Evolutionary conservation across 2,888 invertebrate genomes (phyloP), one percentile per base, ranked within the genome.

Genomic region (Ennomos fuscantarius): DNA sequence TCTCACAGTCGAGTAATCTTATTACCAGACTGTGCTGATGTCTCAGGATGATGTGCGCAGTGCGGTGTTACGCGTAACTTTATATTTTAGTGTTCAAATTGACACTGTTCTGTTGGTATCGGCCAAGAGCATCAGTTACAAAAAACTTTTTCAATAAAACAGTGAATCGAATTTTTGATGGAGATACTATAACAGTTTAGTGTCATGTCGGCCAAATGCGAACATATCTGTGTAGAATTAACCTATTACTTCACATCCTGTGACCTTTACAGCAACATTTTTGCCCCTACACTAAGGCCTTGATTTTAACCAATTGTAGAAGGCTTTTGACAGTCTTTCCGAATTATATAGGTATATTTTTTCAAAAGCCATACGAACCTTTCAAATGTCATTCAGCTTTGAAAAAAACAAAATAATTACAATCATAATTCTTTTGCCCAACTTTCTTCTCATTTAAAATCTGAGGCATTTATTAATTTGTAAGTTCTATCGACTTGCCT

Each of bases 401-500:
- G 10, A 33, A 37, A 35, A 24, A 39, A 36, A 43, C n/a, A 13
- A 13, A 51, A 41, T 41, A 51, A 41, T 40, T 35, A n/a, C 33
- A n/a, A 6, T 8, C 11, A 53, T 46, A 53, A 53, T 41, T 53
- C 46, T 41, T 46, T 40, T 11, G 33, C 33, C 6, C 44, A 34
- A 45, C 55, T 55, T 55, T 55, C 49, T 49, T 55, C 35, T 24
- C 33, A 10, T 41, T 36, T 13, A 48, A 12, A 37, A 24, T 8
- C 32, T 12, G 10, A 6, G 31, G n/a, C 15, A 31, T 32, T 34
- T 37, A 15, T 33, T 44, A 24, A 41, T 49, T 42, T 60, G 31
- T 34, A 53, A 39, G 58, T 55, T 42, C 45, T 15, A 43, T 49
- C 11, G 2, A n/a, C 11, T 41, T 12, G 61, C 58, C 59, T n/a